A percentile compares a stretch with the other conserved stretches of the same genome.
These are phyloP conservation scores for Trissolcus basalis DNA, from an alignment of 1,140 invertebrate genomes.

Conservation along the genomic window DNA sequence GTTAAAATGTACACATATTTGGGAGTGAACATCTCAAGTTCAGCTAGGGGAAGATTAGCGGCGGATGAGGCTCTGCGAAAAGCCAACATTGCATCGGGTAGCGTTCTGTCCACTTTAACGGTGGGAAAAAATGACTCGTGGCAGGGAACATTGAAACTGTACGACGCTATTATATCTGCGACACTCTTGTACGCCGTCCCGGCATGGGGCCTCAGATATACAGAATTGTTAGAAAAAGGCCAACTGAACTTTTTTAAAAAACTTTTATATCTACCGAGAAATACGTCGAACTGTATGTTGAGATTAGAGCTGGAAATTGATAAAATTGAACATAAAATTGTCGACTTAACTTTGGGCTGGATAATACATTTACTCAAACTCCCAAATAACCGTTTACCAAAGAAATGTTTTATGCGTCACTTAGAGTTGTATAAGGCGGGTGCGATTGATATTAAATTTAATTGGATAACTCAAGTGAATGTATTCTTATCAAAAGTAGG, in stretches of 20 bases:
- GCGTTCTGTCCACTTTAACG: slow-evolving; percentile 3
- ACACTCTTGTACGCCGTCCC: slow-evolving; percentile 27
- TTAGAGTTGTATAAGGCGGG: not conserved
- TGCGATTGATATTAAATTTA: not conserved
- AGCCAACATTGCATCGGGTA: slow-evolving; percentile 27
- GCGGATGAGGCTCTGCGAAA: slow-evolving; percentile 14
- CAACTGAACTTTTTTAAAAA: slow-evolving; percentile 37
- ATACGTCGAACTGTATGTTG: slow-evolving; percentile 20
- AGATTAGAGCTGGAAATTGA: slow-evolving; percentile 18
- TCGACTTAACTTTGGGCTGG: slow-evolving; percentile 4
- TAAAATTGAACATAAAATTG: not conserved
- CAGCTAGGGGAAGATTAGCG: slow-evolving; percentile 11
- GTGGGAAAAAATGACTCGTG: slow-evolving; percentile 24
- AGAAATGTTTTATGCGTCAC: slow-evolving; percentile 9
- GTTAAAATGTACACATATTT: slow-evolving; percentile 20
- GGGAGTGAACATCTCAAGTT: slow-evolving; percentile 22
- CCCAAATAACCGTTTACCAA: slow-evolving; percentile 5
- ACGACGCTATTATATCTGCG: slow-evolving; percentile 8
- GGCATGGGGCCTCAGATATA: slow-evolving; percentile 25
- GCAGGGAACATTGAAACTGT: slow-evolving; percentile 24
- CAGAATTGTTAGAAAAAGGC: slow-evolving; percentile 13
- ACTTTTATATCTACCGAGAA: slow-evolving; percentile 16
- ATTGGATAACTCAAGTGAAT: slow-evolving; percentile 2
- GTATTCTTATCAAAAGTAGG: not conserved
- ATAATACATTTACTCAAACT: slow-evolving; percentile 17